Percentiles rank a stretch among this genome's conserved stretches.
These are phyloP conservation scores for Lasioglossum malachurum DNA, from an alignment of 2,888 invertebrate genomes.

Conservation along the genomic window DNA sequence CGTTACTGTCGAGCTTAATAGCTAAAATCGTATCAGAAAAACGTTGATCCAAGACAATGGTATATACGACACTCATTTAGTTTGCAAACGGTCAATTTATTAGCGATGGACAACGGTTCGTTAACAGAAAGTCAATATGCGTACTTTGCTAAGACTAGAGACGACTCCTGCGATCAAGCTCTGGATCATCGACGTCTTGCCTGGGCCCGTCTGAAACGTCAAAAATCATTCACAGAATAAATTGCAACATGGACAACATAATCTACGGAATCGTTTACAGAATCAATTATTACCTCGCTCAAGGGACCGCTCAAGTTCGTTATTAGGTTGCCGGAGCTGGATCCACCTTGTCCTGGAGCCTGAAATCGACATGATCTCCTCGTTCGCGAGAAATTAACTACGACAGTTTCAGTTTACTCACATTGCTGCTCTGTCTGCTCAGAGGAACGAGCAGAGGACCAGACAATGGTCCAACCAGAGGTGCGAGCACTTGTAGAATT, in stretches of 20 bases:
- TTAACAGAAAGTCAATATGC: constrained; percentile 56
- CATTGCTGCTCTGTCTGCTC: constrained; percentile 77
- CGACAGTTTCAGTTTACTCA: constrained; percentile 57
- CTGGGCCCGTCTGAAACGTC: constrained; percentile 76
- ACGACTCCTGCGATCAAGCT: constrained; percentile 76
- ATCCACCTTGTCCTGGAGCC: constrained; percentile 75
- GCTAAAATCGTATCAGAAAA: not conserved
- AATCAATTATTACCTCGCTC: constrained; percentile 73
- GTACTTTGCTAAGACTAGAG: constrained; percentile 79
- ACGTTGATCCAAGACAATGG: not conserved
- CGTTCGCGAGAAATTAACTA: not conserved
- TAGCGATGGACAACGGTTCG: constrained; percentile 9
- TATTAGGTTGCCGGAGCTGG: constrained; percentile 71
- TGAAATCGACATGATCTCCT: constrained; percentile 53
- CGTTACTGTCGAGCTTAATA: not conserved
- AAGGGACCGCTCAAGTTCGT: constrained; percentile 74
- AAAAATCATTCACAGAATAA: not conserved
- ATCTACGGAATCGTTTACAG: not conserved
- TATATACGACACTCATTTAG: constrained; percentile 28
- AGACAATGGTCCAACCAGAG: constrained; percentile 79
- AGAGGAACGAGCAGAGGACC: constrained; percentile 81
- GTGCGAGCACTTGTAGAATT: constrained; percentile 75
- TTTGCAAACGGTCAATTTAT: constrained; percentile 38
- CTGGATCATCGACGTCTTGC: constrained; percentile 78
- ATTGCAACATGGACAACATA: not conserved